phyloP scores from a whole-genome alignment of 2,797 vertebrate genomes.

The Amblyraja radiata region DNA sequence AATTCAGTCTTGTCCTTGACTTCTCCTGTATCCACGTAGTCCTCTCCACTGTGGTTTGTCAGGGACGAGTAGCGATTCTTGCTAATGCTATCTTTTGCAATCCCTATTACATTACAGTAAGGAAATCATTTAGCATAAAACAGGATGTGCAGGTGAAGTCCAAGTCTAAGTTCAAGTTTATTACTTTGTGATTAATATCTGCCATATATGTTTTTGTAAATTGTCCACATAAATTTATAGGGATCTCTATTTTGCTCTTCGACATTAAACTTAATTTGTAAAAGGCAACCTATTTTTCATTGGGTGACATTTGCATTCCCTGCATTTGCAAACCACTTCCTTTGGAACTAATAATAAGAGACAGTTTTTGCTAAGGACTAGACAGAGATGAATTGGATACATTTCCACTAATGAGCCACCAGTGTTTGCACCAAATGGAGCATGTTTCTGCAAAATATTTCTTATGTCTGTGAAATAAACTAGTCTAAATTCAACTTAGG shows the following conservation, averaged over 20 bases:
- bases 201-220: not conserved
- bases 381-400: conserved; percentile 33
- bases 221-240: conserved; percentile 3
- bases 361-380: conserved; percentile 26
- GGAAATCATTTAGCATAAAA: not conserved
- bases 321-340: conserved; percentile 31
- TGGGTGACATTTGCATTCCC: conserved; percentile 17
- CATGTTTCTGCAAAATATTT: conserved; percentile 17
- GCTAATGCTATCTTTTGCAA: too few relatives aligned
- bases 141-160: not conserved
- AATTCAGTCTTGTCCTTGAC: not conserved
- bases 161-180: not conserved
- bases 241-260: conserved; percentile 9
- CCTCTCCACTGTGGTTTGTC: not conserved
- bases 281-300: conserved; percentile 30
- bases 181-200: not conserved
- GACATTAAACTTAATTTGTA: conserved; percentile 19
- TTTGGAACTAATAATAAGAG: conserved; percentile 31
- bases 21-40: not conserved
- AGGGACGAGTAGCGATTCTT: not conserved
- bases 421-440: conserved; percentile 3
- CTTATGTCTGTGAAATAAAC: not conserved
- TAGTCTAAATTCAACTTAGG: not conserved
- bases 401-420: conserved; percentile 29
- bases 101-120: not conserved